phyloP scores from a whole-genome alignment of 2,113 vertebrate species.

The Mesembrinibis cayennensis region DNA sequence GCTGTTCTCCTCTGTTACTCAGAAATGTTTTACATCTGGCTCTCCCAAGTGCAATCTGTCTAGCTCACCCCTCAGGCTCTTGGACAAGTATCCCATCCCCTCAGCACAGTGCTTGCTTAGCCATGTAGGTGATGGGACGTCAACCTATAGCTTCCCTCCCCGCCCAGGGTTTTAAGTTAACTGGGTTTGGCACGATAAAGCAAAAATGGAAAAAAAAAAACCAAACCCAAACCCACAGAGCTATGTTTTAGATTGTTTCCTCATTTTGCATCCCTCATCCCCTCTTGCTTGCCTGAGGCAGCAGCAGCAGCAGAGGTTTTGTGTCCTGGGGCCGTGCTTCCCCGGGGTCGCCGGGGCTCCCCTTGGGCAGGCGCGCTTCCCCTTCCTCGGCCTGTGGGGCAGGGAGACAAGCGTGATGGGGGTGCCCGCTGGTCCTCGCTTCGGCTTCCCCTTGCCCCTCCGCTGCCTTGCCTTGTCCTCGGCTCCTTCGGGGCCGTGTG shows the following conservation, averaged over 20 bases:
- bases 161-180: not conserved
- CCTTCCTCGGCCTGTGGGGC: fast-evolving
- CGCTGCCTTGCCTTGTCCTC: not conserved
- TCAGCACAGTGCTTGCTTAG: not conserved
- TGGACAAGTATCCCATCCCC: not conserved
- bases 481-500: fast-evolving
- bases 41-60: not conserved
- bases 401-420: fast-evolving
- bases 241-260: not conserved
- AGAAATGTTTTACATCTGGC: constrained; percentile 36
- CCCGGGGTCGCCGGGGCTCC: not conserved
- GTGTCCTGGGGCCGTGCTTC: not conserved
- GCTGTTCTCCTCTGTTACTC: not conserved
- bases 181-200: not conserved
- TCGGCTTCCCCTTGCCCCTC: not conserved
- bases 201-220: not conserved
- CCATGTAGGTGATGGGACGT: not conserved
- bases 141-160: not conserved
- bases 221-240: not conserved
- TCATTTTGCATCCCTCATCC: not conserved
- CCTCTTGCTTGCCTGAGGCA: not conserved
- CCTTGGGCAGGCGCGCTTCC: fast-evolving
- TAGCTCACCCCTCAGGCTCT: not conserved
- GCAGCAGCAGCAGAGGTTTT: not conserved
- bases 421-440: not conserved